phyloP scores from a whole-genome alignment of 23 tunicate species.

The Ciona savignyi region DNA sequence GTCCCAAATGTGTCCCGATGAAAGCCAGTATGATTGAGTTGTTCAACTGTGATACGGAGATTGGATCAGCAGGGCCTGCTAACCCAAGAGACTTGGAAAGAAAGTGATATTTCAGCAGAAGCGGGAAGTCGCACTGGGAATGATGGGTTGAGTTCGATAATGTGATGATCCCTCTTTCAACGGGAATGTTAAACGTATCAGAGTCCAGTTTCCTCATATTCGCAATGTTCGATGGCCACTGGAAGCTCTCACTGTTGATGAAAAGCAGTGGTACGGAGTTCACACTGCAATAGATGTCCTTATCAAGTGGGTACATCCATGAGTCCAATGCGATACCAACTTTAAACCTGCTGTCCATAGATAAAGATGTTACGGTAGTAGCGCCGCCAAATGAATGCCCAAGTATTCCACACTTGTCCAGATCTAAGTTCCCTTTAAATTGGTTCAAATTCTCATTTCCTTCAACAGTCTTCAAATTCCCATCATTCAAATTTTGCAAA shows the following conservation, averaged over 20 bases:
- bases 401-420: slow-evolving; percentile 56
- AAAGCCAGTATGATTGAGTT: slow-evolving; percentile 30
- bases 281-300: slow-evolving; percentile 20
- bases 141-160: slow-evolving; percentile 37
- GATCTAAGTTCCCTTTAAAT: slow-evolving; percentile 39
- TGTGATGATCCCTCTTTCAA: slow-evolving; percentile 68
- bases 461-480: slow-evolving; percentile 13
- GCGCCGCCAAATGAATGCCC: slow-evolving; percentile 91
- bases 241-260: slow-evolving; percentile 52
- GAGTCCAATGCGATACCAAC: slow-evolving; percentile 67
- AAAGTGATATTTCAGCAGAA: slow-evolving; percentile 13
- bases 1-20: slow-evolving; percentile 45
- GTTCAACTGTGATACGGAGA: slow-evolving; percentile 13
- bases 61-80: slow-evolving; percentile 34
- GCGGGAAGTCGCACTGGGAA: slow-evolving; percentile 53
- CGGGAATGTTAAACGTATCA: slow-evolving; percentile 30
- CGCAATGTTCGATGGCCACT: slow-evolving; percentile 26
- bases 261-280: slow-evolving; percentile 44
- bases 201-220: slow-evolving; percentile 39
- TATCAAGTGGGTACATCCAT: slow-evolving; percentile 66
- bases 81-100: slow-evolving; percentile 27
- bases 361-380: slow-evolving; percentile 39
- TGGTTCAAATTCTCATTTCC: slow-evolving; percentile 21
- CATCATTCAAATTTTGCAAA: slow-evolving; percentile 41
- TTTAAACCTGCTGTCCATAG: slow-evolving; percentile 59